Conservation (phyloP, 2,113 vertebrate genomes). For the Calyptommatus sinebrachiatus region DNA sequence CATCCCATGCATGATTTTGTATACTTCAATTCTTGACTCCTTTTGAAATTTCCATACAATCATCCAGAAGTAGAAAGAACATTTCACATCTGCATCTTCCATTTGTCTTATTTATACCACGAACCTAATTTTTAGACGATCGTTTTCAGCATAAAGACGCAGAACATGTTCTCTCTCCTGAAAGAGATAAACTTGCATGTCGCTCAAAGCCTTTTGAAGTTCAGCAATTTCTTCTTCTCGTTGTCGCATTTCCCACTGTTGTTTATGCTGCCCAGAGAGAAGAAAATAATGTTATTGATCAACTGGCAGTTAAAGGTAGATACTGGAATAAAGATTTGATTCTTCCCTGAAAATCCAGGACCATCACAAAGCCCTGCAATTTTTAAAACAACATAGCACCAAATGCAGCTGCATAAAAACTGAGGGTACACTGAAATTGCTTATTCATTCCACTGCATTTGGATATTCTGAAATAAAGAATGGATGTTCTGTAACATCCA, state of each 20-base stretch:
- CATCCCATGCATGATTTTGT: too few species aligned
- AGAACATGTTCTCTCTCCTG: constrained; percentile 92
- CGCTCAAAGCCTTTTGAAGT: constrained; percentile 90
- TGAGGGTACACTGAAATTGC: too few species aligned
- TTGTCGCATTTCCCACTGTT: constrained; percentile 84
- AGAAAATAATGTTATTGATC: background rate
- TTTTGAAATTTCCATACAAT: too few species aligned
- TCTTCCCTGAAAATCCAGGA: background rate
- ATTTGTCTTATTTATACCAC: rapidly evolving
- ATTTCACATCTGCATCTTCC: background rate
- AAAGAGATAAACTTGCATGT: constrained; percentile 93
- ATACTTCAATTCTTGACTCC: too few species aligned
- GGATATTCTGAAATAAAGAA: too few species aligned
- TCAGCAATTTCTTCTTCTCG: constrained; percentile 86
- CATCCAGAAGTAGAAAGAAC: background rate
- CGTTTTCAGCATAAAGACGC: constrained; percentile 91
- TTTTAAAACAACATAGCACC: background rate
- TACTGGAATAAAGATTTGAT: background rate
- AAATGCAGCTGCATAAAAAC: too few species aligned
- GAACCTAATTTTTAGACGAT: constrained; percentile 93
- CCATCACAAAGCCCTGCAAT: rapidly evolving
- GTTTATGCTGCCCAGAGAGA: constrained; percentile 77
- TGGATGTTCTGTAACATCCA: too few species aligned
- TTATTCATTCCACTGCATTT: too few species aligned
- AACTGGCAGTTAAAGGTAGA: background rate